Evolutionary conservation across 1,140 invertebrate species (phyloP), one percentile per base, ranked within the genome.

Genomic region (Cryptotermes secundus): DNA sequence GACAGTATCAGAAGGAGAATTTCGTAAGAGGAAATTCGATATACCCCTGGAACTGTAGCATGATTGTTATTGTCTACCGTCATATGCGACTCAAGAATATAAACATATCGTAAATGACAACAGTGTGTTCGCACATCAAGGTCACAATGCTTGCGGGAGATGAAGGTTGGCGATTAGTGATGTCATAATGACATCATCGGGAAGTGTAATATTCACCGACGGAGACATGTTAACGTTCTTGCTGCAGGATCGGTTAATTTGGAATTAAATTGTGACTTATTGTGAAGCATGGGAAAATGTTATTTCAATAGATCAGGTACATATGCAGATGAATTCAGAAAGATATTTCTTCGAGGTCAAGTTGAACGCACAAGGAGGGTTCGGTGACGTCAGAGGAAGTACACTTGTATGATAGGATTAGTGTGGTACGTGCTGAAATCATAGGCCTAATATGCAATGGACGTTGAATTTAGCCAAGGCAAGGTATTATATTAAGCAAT

Each of bases 91-190:
- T 72, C 59, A 72, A 72, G 59, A 72, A 72, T 72, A 72, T 72
- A 72, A 72, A 72, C n/a, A 45, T 82, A 42, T 16, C 26, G 38
- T 45, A 82, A 82, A 34, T 82, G 81, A 82, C 81, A 82, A 82
- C 81, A 82, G 38, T 49, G 83, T 83, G 36, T 81, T 81, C 38
- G 45, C 26, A 19, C 83, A 84, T 59, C 84, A 84, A 84, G 84
- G 84, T 84, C 84, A 84, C 79, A 35, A 65, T 31, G 80, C 84
- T 49, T 82, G 65, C 80, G 72, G 80, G 45, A 84, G 80, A 84
- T 84, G 84, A 84, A 84, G 84, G 84, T 81, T 84, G 84, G 83
- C 84, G 53, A 84, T 84, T 84, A 84, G 84, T 84, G 84, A 84
- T 84, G 84, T 84, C 84, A 84, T 84, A 82, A 84, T 84, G 84